A percentile compares a stretch with the other conserved stretches of the same genome.
These are phyloP conservation scores for Chrysomallon squamiferum DNA, from an alignment of 1,140 invertebrate genomes.

Conservation along the genomic window DNA sequence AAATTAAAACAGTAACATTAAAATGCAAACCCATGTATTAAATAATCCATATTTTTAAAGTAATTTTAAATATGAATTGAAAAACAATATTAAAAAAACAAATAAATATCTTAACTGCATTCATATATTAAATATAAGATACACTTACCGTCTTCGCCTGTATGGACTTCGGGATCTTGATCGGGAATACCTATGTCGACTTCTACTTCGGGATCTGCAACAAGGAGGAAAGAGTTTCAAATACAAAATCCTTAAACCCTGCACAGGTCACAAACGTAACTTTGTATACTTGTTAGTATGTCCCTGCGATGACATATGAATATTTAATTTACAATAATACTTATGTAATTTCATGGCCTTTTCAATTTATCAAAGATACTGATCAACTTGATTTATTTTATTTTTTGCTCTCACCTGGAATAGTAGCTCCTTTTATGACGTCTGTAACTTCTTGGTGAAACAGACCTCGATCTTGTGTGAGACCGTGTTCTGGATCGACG, in stretches of 20 bases:
- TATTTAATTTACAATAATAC: neutral
- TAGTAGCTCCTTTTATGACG: neutral
- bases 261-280: neutral
- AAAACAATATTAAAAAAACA: too few species aligned
- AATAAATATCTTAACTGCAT: conserved; percentile 4
- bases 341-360: neutral
- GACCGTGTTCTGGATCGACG: neutral
- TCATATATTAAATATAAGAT: too few species aligned
- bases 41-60: too few species aligned
- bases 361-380: neutral
- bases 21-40: too few species aligned
- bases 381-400: neutral
- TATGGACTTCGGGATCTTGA: conserved; percentile 40
- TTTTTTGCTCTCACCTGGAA: neutral
- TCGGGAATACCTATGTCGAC: conserved; percentile 31
- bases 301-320: neutral
- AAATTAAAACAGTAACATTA: too few species aligned
- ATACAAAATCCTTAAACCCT: neutral
- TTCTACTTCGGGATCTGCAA: conserved; percentile 29
- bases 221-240: conserved; percentile 1
- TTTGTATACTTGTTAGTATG: neutral
- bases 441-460: neutral
- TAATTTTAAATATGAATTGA: too few species aligned
- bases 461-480: neutral
- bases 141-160: conserved; percentile 1